A percentile compares a stretch with the other conserved stretches of the same genome.
phyloP scores from a whole-genome alignment of 2,888 invertebrate species.

The Drosophila acutilabella region DNA sequence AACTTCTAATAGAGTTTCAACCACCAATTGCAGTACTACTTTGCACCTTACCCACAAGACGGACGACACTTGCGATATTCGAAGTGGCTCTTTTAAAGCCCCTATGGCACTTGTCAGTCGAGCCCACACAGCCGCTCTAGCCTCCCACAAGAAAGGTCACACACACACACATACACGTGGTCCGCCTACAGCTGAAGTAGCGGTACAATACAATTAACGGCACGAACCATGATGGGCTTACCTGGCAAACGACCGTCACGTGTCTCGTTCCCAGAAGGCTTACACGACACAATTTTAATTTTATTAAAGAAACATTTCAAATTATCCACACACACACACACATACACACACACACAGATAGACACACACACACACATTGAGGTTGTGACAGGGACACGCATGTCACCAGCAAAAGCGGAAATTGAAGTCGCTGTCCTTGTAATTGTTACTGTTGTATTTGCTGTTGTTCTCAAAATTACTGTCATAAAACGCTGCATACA shows the following conservation, averaged over 20 bases:
- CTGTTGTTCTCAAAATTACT: slow-evolving; percentile 61
- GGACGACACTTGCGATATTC: slow-evolving; percentile 2
- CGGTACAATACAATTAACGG: slow-evolving; percentile 83
- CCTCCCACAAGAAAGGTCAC: slow-evolving; percentile 4
- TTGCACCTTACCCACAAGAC: slow-evolving; percentile 7
- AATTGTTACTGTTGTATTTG: slow-evolving; percentile 20
- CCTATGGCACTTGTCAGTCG: slow-evolving; percentile 43
- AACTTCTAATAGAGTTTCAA: slow-evolving; percentile 79
- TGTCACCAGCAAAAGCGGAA: slow-evolving; percentile 43
- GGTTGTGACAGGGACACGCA: slow-evolving; percentile 3
- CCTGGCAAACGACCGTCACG: slow-evolving; percentile 84
- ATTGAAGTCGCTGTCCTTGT: slow-evolving; percentile 53
- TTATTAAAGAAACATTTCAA: slow-evolving; percentile 82
- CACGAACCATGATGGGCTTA: slow-evolving; percentile 84
- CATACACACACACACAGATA: slow-evolving; percentile 17
- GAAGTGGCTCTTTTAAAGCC: background rate
- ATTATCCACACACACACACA: slow-evolving; percentile 65
- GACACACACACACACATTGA: background rate
- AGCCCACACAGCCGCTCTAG: slow-evolving; percentile 1
- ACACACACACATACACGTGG: slow-evolving; percentile 11
- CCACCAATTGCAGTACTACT: slow-evolving; percentile 48
- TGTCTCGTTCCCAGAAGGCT: slow-evolving; percentile 84
- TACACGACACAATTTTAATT: slow-evolving; percentile 83
- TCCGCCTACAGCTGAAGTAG: slow-evolving; percentile 64
- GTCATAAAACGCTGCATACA: slow-evolving; percentile 59